Conservation (phyloP, 2,888 invertebrate genomes). For the Drosophila colorata region DNA sequence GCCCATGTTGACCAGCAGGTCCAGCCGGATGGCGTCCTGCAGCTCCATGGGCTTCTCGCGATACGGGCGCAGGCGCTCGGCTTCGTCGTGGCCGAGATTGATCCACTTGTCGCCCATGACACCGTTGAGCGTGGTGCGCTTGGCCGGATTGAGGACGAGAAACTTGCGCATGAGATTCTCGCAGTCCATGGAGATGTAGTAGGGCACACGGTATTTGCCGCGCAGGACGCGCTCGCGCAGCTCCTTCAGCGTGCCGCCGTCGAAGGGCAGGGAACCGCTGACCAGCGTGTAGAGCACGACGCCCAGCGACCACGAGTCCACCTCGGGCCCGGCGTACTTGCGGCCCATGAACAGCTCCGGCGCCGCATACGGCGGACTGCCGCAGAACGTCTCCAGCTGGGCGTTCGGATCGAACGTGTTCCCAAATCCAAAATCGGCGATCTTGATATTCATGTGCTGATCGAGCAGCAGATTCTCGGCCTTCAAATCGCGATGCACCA, state of each 20-base stretch:
- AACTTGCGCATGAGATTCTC: slow-evolving; percentile 99
- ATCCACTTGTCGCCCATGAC: slow-evolving; percentile 99
- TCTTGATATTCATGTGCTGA: slow-evolving; percentile 99
- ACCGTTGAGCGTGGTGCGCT: slow-evolving; percentile 95
- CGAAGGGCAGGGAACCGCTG: slow-evolving; percentile 99
- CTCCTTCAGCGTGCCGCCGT: slow-evolving; percentile 99
- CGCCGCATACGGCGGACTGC: slow-evolving; percentile 99
- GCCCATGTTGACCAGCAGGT: slow-evolving; percentile 93
- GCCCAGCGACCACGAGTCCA: slow-evolving; percentile 98
- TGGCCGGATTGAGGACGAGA: slow-evolving; percentile 98
- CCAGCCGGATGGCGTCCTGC: slow-evolving; percentile 83
- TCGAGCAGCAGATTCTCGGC: slow-evolving; percentile 99
- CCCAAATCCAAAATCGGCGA: slow-evolving; percentile 99
- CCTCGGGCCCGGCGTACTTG: slow-evolving; percentile 99
- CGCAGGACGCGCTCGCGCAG: slow-evolving; percentile 97
- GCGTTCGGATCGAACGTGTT: slow-evolving; percentile 99
- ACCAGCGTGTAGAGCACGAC: slow-evolving; percentile 99
- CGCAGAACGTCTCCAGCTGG: slow-evolving; percentile 99
- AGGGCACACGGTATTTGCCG: slow-evolving; percentile 99
- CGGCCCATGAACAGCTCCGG: slow-evolving; percentile 99
- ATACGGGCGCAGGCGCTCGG: slow-evolving; percentile 89
- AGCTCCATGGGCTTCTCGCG: slow-evolving; percentile 63
- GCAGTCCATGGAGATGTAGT: slow-evolving; percentile 99
- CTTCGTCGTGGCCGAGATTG: slow-evolving; percentile 99
- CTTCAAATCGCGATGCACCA: slow-evolving; percentile 89